phyloP scores from a whole-genome alignment of 2,113 vertebrate species.

The Sphaerodactylus townsendi region DNA sequence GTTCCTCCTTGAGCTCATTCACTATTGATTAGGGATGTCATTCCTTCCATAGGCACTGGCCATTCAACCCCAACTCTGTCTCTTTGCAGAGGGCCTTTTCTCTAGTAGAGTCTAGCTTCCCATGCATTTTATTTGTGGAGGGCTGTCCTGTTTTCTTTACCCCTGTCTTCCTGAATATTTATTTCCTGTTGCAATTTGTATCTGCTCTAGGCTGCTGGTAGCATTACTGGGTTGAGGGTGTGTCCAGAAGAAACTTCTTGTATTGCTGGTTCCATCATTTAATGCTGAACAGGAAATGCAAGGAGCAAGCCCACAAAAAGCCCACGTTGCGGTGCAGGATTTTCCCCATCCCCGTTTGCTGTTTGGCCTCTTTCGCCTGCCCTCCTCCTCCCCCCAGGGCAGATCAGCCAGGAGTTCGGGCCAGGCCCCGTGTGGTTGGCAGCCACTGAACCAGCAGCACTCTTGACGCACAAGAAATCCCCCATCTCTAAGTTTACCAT shows the following conservation, averaged over 20 bases:
- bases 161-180: too few relatives aligned
- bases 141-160: not conserved
- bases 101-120: not conserved
- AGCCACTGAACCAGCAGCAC: not conserved
- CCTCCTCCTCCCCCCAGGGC: not conserved
- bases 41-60: too few relatives aligned
- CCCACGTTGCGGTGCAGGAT: too few relatives aligned
- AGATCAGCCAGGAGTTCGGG: not conserved
- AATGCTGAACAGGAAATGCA: too few relatives aligned
- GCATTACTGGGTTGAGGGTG: not conserved
- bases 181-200: not conserved
- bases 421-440: not conserved
- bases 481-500: not conserved
- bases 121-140: too few relatives aligned
- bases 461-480: not conserved
- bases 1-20: not conserved
- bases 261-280: too few relatives aligned
- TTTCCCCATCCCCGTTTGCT: not conserved
- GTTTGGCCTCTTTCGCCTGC: too few relatives aligned
- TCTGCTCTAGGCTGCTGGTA: not conserved
- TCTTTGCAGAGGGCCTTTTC: not conserved
- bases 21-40: not conserved
- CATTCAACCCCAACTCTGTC: too few relatives aligned
- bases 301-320: not conserved
- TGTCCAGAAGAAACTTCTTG: too few relatives aligned